Evolutionary conservation across 2,113 vertebrate genomes (phyloP).

Genomic region (Corvus cornix): DNA sequence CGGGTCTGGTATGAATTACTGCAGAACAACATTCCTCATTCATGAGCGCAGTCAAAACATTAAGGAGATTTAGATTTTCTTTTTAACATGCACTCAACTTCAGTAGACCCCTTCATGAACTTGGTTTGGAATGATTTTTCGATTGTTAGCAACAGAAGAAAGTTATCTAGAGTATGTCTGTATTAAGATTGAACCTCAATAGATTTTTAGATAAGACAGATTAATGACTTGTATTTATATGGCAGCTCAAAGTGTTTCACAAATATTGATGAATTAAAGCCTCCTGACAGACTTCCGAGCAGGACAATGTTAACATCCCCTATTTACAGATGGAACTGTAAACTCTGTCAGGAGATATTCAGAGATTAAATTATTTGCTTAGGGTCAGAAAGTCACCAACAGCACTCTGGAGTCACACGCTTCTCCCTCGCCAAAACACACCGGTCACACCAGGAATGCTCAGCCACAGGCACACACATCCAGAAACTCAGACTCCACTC

Average conservation of each 20-base stretch:
- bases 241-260: conserved; percentile 7
- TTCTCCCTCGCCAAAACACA: not conserved
- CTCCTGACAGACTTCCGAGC: conserved; percentile 22
- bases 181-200: not conserved
- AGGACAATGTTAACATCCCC: conserved; percentile 34
- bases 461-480: not conserved
- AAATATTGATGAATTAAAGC: conserved; percentile 53
- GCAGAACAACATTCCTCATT: conserved; percentile 39
- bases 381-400: conserved; percentile 27
- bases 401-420: conserved; percentile 1
- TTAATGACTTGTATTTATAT: not conserved
- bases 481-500: not conserved
- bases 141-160: not conserved
- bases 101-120: not conserved
- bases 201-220: not conserved
- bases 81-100: not conserved
- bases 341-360: conserved; percentile 46
- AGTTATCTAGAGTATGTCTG: not conserved
- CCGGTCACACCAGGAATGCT: not conserved
- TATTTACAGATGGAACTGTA: conserved; percentile 43
- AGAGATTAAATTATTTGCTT: conserved; percentile 47
- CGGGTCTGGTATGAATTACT: conserved; percentile 22
- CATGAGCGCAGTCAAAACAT: not conserved
- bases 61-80: not conserved
- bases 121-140: not conserved